Conservation (phyloP, 92 coral and sea anemone species). For the Zoanthus sociatus region DNA sequence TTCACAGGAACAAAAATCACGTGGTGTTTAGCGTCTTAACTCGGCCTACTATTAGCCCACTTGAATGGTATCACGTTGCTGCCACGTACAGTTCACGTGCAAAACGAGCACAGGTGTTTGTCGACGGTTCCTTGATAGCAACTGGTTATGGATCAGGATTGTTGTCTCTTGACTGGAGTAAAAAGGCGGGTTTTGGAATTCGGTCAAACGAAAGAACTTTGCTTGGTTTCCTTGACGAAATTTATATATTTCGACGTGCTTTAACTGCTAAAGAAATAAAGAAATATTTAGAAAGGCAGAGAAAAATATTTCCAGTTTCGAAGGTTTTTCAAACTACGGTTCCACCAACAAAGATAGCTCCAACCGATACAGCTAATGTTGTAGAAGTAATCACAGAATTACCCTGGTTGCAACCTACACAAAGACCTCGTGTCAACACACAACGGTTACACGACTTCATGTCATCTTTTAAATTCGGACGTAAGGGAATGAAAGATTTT, state of each 20-base stretch:
- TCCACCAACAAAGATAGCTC: neutral
- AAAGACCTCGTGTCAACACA: neutral
- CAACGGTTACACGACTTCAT: constrained; percentile 36
- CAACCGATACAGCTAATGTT: constrained; percentile 34
- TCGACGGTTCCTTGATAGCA: constrained; percentile 81
- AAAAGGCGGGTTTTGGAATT: constrained; percentile 84
- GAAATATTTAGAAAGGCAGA: constrained; percentile 63
- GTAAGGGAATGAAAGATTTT: neutral
- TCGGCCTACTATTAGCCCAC: constrained; percentile 70
- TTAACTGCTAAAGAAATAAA: constrained; percentile 74
- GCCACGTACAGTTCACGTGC: constrained; percentile 90
- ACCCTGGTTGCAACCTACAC: neutral
- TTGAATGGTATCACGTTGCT: constrained; percentile 90
- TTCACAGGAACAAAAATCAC: constrained; percentile 79
- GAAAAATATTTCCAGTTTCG: neutral
- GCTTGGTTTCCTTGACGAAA: constrained; percentile 84
- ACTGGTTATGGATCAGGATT: constrained; percentile 81
- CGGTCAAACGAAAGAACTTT: constrained; percentile 68
- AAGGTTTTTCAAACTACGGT: neutral
- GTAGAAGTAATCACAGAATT: constrained; percentile 23
- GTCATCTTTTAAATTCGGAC: constrained; percentile 24
- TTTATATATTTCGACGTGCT: constrained; percentile 87
- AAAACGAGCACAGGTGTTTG: constrained; percentile 75
- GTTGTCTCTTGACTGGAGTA: constrained; percentile 89
- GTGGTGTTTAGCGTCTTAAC: constrained; percentile 77